These are phyloP conservation scores for Mormyrops attenuatus DNA, from an alignment of 2,797 vertebrate genomes.

Conservation along the genomic window DNA sequence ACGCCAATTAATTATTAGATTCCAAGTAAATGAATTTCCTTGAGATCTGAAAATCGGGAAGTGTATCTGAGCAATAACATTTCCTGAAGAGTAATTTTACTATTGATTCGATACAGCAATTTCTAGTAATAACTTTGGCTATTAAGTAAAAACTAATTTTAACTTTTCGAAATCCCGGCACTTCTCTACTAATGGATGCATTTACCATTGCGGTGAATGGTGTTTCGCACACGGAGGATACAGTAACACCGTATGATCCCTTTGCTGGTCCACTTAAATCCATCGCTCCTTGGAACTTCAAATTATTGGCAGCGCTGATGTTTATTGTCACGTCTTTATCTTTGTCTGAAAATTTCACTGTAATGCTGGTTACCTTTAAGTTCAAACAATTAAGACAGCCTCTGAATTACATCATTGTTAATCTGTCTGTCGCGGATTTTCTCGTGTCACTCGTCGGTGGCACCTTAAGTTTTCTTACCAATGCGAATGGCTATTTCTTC, in stretches of 20 bases:
- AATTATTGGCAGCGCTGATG: constrained; percentile 76
- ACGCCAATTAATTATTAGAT: neutral
- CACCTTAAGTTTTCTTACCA: constrained; percentile 77
- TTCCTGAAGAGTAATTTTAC: neutral
- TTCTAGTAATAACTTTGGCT: neutral
- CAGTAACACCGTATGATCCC: constrained; percentile 52
- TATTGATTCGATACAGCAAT: neutral
- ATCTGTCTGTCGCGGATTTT: constrained; percentile 81
- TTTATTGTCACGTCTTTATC: constrained; percentile 75
- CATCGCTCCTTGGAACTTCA: constrained; percentile 81
- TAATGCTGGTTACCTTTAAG: constrained; percentile 78
- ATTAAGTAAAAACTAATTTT: neutral
- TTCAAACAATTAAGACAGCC: constrained; percentile 81
- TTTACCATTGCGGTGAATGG: constrained; percentile 58
- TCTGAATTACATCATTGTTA: constrained; percentile 82
- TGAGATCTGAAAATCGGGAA: neutral
- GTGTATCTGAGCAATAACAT: neutral
- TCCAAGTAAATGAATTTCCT: neutral
- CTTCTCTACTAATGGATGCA: constrained; percentile 54
- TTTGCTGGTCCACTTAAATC: constrained; percentile 62
- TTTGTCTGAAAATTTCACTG: constrained; percentile 77
- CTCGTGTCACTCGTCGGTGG: constrained; percentile 80
- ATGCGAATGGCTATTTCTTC: constrained; percentile 79
- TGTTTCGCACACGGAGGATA: constrained; percentile 54
- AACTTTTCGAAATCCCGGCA: neutral